phyloP scores from a whole-genome alignment of 2,888 invertebrate species.

The Theodoxus fluviatilis region DNA sequence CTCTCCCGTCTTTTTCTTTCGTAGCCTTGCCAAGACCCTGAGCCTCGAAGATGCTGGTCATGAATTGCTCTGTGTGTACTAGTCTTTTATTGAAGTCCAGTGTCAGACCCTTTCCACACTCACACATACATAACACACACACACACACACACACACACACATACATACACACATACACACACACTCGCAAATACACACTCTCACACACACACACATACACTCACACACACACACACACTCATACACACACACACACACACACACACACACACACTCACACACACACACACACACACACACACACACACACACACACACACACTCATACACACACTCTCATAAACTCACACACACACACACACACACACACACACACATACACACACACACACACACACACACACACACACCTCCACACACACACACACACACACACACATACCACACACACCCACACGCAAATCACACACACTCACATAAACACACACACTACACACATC shows the following conservation, averaged over 20 bases:
- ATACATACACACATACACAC: background rate
- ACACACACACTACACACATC: no score
- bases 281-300: constrained; percentile 9
- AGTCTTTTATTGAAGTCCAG: no score
- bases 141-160: background rate
- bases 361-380: constrained; percentile 19
- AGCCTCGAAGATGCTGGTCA: no score
- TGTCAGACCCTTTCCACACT: no score
- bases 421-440: no score
- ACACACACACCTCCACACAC: constrained; percentile 41
- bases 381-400: constrained; percentile 6
- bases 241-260: background rate
- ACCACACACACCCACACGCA: no score
- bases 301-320: no score
- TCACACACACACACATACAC: background rate
- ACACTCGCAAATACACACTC: background rate
- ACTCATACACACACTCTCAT: background rate
- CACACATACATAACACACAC: no score
- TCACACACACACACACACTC: background rate
- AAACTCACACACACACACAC: background rate
- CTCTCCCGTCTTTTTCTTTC: background rate
- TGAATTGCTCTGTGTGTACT: no score
- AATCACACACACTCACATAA: no score
- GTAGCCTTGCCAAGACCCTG: no score
- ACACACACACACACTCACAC: constrained; percentile 19